These are phyloP conservation scores for Sitta europaea DNA, from an alignment of 2,113 vertebrate genomes.

Conservation along the genomic window DNA sequence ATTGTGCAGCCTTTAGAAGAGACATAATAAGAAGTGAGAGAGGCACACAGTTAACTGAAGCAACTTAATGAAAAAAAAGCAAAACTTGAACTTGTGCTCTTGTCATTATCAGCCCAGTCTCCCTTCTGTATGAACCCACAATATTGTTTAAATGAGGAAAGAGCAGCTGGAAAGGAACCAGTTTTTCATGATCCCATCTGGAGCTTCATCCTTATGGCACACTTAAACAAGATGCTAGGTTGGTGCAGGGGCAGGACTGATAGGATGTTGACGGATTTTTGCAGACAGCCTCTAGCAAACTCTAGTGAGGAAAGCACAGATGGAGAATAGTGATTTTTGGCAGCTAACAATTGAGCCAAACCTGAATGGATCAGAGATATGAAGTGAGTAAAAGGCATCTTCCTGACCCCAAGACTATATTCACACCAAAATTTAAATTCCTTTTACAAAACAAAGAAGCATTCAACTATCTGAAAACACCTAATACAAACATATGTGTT, in stretches of 20 bases:
- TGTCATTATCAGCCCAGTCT: conserved; percentile 19
- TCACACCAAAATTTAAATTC: neutral
- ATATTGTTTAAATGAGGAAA: conserved; percentile 37
- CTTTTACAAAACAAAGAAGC: neutral
- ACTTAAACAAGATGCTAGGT: neutral
- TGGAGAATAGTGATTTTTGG: conserved; percentile 36
- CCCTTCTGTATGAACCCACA: neutral
- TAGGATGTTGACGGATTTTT: conserved; percentile 18
- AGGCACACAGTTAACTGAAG: conserved; percentile 2
- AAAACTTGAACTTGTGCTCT: neutral
- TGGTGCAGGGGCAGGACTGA: conserved; percentile 31
- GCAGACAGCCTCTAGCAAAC: conserved; percentile 31
- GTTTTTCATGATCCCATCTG: conserved; percentile 55
- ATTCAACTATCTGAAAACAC: neutral
- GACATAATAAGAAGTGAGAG: conserved; percentile 17
- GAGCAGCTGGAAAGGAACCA: conserved; percentile 39
- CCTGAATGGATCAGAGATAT: neutral
- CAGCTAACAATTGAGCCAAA: conserved; percentile 2
- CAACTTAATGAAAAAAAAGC: neutral
- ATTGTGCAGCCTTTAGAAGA: neutral
- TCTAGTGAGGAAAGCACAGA: conserved; percentile 28
- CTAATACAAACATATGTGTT: neutral
- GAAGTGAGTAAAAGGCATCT: neutral
- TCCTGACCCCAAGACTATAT: neutral
- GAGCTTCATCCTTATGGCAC: conserved; percentile 29